Base-by-base conservation (phyloP, 2,797 vertebrate species). In the Tachyglossus aculeatus region DNA sequence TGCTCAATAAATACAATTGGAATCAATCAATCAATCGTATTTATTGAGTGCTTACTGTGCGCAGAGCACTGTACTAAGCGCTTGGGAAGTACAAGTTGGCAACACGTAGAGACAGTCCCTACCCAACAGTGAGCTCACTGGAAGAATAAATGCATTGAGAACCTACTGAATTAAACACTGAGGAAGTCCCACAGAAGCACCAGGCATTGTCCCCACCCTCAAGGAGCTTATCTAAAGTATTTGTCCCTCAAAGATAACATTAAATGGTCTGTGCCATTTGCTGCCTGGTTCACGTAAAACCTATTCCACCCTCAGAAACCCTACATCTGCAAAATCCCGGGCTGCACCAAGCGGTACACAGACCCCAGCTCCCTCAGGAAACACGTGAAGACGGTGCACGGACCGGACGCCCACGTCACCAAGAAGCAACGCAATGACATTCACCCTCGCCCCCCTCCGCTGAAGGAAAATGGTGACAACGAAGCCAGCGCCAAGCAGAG, bases 351-450 rank as follows among this genome's bases (percentile, higher is more conserved):
- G 90, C 90, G 98, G 40, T 99, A 99, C 93, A 99, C 98, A 0
- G 98, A 99, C 86, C 98, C 98, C 44, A 99, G 98, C 79, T 99
- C 98, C 24, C 97, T 99, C 85, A 93, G 98, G 87, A 99, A 99
- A 78, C 98, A 99, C 0, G 98, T 99, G 12, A 99, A 99, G 89
- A 99, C 98, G 0, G 97, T 99, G 53, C 98, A 99, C 0, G 98
- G 98, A n/a, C 98, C 98, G 0, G 98, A 99, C 3, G 98, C 98
- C 4, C 98, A 99, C 0, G 93, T 99, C 83, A 99, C 98, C 0
- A 99, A 99, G 92, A 99, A 98, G 59, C 98, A 99, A 54, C 95
- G 98, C 25, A 93, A 93, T 0, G 96, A 98, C 0, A 71, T 82
- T 2, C 95, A 96, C 8, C 94, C 95, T 0, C 92, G 96, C 29